A percentile compares a stretch with the other conserved stretches of the same genome.
Conservation (phyloP, 2,113 vertebrate species). For the Urocitellus parryii region DNA sequence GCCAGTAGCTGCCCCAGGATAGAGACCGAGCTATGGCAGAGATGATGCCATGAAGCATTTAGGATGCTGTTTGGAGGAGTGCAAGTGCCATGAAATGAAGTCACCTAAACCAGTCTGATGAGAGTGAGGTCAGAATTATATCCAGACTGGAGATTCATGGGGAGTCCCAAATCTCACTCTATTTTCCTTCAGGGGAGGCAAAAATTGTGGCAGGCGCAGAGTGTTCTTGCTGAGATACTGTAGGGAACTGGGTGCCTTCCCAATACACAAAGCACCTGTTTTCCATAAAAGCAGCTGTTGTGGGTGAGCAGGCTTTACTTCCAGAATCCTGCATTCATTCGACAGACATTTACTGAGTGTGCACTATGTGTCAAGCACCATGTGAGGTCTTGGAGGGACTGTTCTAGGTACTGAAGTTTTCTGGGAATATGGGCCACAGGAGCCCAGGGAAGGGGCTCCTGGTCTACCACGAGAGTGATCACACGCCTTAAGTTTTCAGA, state of each 20-base stretch:
- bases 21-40: neutral
- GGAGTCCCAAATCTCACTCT: neutral
- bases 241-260: neutral
- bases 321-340: neutral
- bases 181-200: neutral
- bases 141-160: neutral
- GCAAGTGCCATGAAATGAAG: neutral
- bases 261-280: neutral
- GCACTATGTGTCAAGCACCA: neutral
- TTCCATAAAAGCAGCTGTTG: neutral
- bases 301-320: neutral
- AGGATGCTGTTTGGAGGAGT: neutral
- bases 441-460: neutral
- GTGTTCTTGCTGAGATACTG: neutral
- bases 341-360: neutral
- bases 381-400: neutral
- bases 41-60: neutral
- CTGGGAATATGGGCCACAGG: neutral
- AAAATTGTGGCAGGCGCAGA: no score
- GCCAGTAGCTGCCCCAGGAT: neutral
- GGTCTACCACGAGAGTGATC: neutral
- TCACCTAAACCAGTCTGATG: constrained; percentile 37
- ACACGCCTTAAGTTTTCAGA: neutral
- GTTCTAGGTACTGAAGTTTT: neutral
- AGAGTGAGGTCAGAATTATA: constrained; percentile 11